Base-by-base conservation (phyloP, 2,113 vertebrate species). In the Glaucomys volans region DNA sequence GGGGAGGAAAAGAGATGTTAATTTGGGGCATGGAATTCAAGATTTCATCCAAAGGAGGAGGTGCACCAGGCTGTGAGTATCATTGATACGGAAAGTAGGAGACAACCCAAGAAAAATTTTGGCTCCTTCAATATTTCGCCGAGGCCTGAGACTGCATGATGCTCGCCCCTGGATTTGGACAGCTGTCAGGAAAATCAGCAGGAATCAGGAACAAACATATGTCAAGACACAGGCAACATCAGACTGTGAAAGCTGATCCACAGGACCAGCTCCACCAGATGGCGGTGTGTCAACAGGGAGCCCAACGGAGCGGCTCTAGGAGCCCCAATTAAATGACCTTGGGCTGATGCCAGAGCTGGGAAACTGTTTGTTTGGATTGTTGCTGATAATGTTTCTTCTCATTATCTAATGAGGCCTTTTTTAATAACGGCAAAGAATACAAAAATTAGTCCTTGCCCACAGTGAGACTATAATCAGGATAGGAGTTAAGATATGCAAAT, bases 211-310 rank as follows among this genome's bases (percentile, higher is more conserved):
- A 72, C 5, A 90, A 96, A 97, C 94, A 91, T 92, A 91, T 96
- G 97, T 97, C 17, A 16, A 47, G 77, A 94, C 69, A 13, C 37
- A 62, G 93, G 71, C 77, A 50, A 26, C 87, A 12, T 28, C 35
- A 42, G 85, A n/a, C 59, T 13, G 42, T 37, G 82, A 71, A 66
- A 57, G 24, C 47, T 3, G 11, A 75, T 11, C 66, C 67, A 7
- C n/a, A 35, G 88, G 81, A 42, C 37, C 5, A 0, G 1, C 32
- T 67, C 97, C 97, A 96, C 81, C 96, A 98, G 97, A 91, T 97
- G 97, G 97, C 97, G n/a, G 85, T 96, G 40, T 81, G 64, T 83
- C 95, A 59, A 94, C 0, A 2, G 94, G 72, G 67, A 94, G 87
- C 5, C 22, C 0, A 50, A 6, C 4, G 2, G 52, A 37, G 10